Evolutionary conservation across 2,113 vertebrate genomes (phyloP).

Genomic region (Kryptolebias marmoratus): DNA sequence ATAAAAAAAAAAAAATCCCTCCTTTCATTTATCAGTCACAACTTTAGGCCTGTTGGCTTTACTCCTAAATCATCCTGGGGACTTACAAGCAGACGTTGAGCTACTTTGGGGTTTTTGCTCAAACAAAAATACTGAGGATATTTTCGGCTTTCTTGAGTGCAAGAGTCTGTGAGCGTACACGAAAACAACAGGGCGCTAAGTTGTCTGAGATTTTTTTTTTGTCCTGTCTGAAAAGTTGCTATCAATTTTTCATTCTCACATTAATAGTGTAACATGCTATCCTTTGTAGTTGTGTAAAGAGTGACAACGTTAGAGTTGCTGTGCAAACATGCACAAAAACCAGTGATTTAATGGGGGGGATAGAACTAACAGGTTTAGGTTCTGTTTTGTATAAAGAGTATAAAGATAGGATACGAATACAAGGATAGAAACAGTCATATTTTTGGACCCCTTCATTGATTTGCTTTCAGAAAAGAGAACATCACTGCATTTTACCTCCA

Average conservation of each 20-base stretch:
- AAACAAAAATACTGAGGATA: constrained; percentile 37
- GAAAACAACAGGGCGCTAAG: background rate
- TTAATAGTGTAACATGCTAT: background rate
- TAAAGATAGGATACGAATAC: background rate
- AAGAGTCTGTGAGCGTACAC: background rate
- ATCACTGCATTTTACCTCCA: constrained; percentile 10
- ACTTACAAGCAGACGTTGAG: constrained; percentile 38
- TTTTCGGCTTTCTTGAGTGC: constrained; percentile 23
- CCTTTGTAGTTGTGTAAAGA: constrained; percentile 5
- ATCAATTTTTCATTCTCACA: constrained; percentile 17
- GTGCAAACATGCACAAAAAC: background rate
- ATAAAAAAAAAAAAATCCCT: constrained; percentile 17
- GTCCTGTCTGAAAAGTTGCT: constrained; percentile 24
- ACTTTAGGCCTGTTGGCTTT: background rate
- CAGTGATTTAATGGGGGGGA: background rate
- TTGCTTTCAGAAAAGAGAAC: background rate
- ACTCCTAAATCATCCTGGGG: constrained; percentile 26
- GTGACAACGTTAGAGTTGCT: background rate
- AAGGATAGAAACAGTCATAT: background rate
- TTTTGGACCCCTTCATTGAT: background rate
- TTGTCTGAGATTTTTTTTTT: constrained; percentile 19
- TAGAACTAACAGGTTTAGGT: background rate
- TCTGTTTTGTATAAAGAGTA: background rate
- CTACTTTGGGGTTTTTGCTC: constrained; percentile 13
- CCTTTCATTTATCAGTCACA: constrained; percentile 22